Base-by-base conservation (phyloP, 2,888 invertebrate genomes). In the Drosophila longiperda region DNA sequence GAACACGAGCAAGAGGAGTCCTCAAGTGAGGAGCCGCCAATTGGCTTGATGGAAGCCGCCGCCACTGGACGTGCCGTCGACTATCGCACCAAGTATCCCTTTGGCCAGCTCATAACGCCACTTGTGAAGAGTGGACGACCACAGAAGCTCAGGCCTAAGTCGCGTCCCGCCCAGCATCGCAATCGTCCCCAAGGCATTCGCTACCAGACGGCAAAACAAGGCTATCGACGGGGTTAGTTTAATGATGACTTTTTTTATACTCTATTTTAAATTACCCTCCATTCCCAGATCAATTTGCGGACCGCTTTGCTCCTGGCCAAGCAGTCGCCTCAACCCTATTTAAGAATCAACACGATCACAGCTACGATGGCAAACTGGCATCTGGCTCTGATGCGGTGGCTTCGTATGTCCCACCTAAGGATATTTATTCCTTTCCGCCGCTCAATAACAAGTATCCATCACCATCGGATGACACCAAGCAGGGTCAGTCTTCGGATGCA, bases 361-460 rank as follows among this genome's bases (percentile, higher is more conserved):
- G 72, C 9, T 61, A 66, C 9, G 76, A 78, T 63, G 72, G 66
- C 34, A 88, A 81, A 62, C 34, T 78, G 20, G 65, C 88, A 6
- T 76, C 90, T 17, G 80, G 91, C 0, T 90, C 92, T 0, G 88
- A 90, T 68, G 54, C 84, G 8, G 79, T 90, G 3, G 66, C 89
- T 15, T 85, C 90, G 0, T 92, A 90, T 78, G 86, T 83, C 15
- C 68, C 91, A 1, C 84, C 90, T 3, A 89, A 87, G 57, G 88
- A 92, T 76, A 64, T 91, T 0, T 93, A 92, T 71, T 82, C 92
- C 1, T 93, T 93, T 78, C 93, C 93, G n/a, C 93, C 93, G 1
- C 59, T 89, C 0, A 90, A 91, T 69, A 80, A 91, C 3, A 90
- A 90, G n/a, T 93, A 93, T 74, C 91, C 92, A 0, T 78, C 89